Conservation (phyloP, 2,888 invertebrate species). For the Oligia latruncula region DNA sequence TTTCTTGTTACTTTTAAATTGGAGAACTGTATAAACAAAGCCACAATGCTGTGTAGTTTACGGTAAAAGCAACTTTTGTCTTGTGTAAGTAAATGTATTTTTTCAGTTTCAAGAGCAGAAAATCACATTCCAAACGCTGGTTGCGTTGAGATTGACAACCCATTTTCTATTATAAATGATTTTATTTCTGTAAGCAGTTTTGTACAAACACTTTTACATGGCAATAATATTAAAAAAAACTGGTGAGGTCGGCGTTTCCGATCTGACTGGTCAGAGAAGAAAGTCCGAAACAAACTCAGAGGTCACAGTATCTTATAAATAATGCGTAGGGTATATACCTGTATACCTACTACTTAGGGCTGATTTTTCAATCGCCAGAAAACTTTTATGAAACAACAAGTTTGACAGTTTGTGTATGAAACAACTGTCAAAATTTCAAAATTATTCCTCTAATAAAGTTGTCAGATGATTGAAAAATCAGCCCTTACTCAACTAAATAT, state of each 20-base stretch:
- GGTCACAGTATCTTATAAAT: background rate
- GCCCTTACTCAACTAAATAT: background rate
- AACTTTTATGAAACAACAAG: too few species aligned
- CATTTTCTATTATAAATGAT: too few species aligned
- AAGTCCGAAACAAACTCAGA: background rate
- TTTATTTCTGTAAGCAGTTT: too few species aligned
- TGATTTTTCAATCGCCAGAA: too few species aligned
- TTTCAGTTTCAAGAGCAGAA: background rate
- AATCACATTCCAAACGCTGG: background rate
- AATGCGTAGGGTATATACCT: background rate
- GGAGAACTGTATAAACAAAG: constrained; percentile 26
- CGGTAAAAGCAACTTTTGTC: background rate
- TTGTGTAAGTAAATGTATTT: background rate
- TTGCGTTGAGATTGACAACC: background rate
- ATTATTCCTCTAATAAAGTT: too few species aligned
- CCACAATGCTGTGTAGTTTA: background rate
- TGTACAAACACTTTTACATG: background rate
- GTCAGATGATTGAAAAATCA: too few species aligned
- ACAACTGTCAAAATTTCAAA: too few species aligned
- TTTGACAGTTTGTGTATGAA: too few species aligned
- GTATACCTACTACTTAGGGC: background rate
- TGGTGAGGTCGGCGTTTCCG: background rate
- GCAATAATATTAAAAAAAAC: background rate
- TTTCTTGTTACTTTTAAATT: constrained; percentile 37
- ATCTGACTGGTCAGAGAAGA: background rate